Evolutionary conservation across 2,888 invertebrate genomes (phyloP), one percentile per base, ranked within the genome.

Genomic region (Amiota mariae): DNA sequence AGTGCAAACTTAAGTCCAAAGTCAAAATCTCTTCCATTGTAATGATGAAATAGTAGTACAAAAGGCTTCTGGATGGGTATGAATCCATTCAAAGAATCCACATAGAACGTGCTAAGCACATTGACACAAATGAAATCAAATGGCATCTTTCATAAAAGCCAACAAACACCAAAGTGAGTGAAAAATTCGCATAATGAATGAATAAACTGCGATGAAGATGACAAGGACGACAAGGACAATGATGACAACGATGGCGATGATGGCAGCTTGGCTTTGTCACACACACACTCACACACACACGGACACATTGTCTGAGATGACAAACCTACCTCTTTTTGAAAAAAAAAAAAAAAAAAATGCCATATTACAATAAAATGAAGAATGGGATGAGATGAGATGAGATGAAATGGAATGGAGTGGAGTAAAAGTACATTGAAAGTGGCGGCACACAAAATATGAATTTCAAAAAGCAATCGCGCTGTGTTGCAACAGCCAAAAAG

Each of bases 231-330:
- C 66, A 46, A 66, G 64, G n/a, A n/a, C 46, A 24, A 46, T 36
- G 51, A 13, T 66, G 47, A 47, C 15, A 36, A n/a, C 20, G 57
- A 57, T 74, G 76, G 74, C 80, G 79, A 77, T 76, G 36, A 36
- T 36, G 36, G 76, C 70, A 72, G 72, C 72, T 75, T 73, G 76
- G 70, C 77, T 75, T 79, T 80, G 72, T 79, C 68, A 72, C 68
- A 73, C 67, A 59, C 70, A 71, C 11, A 70, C 68, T 71, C 68
- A 73, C 67, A 59, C 70, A 71, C 11, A 70, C 72, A 73, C 74
- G 76, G 70, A 68, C 15, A 73, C 74, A 77, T 75, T 80, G 74
- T 74, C 74, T 63, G 46, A 20, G 36, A 36, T 36, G 36, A 36
- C 36, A 36, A 36, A 36, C 36, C 6, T 36, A 36, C 36, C 2